Conservation (phyloP, 2,888 invertebrate genomes). For the Podotricha telesiphe region DNA sequence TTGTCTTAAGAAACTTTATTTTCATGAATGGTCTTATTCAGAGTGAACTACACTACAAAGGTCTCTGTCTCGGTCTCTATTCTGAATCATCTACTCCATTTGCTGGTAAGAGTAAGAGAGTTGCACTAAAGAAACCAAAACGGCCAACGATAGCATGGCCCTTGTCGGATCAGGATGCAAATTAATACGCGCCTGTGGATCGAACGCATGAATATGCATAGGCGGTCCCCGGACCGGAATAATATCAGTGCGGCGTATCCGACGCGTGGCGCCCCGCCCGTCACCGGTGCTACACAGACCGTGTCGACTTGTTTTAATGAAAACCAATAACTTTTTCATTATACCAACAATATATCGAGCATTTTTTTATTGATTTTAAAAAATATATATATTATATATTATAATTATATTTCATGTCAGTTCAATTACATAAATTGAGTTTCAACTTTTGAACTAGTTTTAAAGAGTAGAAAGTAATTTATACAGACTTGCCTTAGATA, state of each 20-base stretch:
- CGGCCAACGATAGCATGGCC: conserved; percentile 67
- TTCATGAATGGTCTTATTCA: neutral
- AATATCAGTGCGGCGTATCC: conserved; percentile 65
- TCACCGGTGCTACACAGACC: conserved; percentile 30
- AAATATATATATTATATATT: no score
- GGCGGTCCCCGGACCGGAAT: conserved; percentile 67
- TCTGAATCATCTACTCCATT: neutral
- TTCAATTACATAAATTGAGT: no score
- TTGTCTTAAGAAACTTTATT: no score
- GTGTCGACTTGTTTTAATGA: conserved; percentile 36
- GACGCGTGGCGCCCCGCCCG: conserved; percentile 42
- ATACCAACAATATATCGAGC: conserved; percentile 5
- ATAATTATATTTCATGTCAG: no score
- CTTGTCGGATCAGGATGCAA: conserved; percentile 74
- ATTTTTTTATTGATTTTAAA: neutral
- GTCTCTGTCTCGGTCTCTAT: neutral
- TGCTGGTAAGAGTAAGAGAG: conserved; percentile 42
- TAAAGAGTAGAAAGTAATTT: no score
- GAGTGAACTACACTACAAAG: neutral
- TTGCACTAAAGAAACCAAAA: conserved; percentile 70
- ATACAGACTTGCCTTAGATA: no score
- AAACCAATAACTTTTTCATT: conserved; percentile 32
- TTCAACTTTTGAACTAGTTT: no score
- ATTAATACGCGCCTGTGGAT: conserved; percentile 80
- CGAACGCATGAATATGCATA: conserved; percentile 80